Evolutionary conservation across 2,888 invertebrate species (phyloP).

Genomic region (Drosophila rubida): DNA sequence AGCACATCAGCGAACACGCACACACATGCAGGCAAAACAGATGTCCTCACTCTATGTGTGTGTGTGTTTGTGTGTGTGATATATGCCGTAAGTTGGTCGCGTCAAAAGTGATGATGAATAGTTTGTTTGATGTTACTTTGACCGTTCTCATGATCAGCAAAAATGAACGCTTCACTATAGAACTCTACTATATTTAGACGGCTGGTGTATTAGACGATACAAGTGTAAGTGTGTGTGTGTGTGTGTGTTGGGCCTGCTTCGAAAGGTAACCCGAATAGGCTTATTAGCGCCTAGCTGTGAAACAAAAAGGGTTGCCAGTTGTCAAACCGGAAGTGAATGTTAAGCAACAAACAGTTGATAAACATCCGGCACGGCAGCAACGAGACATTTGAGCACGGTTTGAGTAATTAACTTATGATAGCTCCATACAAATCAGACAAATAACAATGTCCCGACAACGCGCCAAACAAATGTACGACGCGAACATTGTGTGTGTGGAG

Average conservation of each 20-base stretch:
- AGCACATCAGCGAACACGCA: slow-evolving; percentile 60
- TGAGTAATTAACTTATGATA: slow-evolving; percentile 25
- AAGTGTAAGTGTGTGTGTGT: slow-evolving; percentile 4
- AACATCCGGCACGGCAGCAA: slow-evolving; percentile 1
- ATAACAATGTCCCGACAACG: slow-evolving; percentile 1
- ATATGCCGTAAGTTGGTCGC: slow-evolving; percentile 63
- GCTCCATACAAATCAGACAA: slow-evolving; percentile 8
- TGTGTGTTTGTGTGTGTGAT: slow-evolving; percentile 40
- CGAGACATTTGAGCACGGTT: neutral
- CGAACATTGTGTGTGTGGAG: neutral
- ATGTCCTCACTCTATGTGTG: slow-evolving; percentile 24
- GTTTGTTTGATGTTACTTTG: slow-evolving; percentile 81
- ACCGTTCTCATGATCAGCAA: slow-evolving; percentile 76
- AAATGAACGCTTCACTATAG: slow-evolving; percentile 42
- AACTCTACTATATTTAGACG: neutral
- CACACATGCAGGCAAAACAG: slow-evolving; percentile 29
- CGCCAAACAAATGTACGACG: neutral
- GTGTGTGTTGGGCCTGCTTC: neutral
- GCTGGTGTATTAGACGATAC: neutral
- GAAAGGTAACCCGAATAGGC: slow-evolving; percentile 11
- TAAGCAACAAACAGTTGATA: slow-evolving; percentile 15
- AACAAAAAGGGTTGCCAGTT: slow-evolving; percentile 10
- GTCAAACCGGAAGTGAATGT: slow-evolving; percentile 16
- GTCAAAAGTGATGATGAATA: slow-evolving; percentile 79
- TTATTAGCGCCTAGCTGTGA: slow-evolving; percentile 11